Percentiles rank a stretch among this genome's conserved stretches.
Evolutionary conservation across 1,140 invertebrate genomes (phyloP).

Genomic region (Zaprionus ghesquierei): DNA sequence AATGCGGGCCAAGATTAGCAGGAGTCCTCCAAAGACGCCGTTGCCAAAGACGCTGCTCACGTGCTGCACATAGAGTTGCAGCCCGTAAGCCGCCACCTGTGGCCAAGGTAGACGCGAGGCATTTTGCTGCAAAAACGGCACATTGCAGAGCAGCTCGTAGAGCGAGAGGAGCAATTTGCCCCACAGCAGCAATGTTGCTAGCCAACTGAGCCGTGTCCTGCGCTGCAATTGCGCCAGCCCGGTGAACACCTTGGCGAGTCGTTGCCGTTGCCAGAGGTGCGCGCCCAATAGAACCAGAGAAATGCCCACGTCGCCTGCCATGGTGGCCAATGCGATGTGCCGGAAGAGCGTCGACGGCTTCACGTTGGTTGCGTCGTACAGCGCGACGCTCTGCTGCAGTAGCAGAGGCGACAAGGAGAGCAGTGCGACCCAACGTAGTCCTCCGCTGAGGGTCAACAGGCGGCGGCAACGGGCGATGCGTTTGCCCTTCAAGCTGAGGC

Average conservation of each 20-base stretch:
- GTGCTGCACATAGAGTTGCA: conserved; percentile 67
- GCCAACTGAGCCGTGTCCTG: conserved; percentile 12
- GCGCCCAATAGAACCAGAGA: conserved; percentile 43
- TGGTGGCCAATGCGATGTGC: conserved; percentile 54
- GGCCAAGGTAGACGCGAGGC: conserved; percentile 47
- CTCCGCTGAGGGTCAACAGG: conserved; percentile 22
- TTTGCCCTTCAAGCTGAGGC: neutral
- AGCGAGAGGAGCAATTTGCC: conserved; percentile 54
- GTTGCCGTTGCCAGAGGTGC: conserved; percentile 45
- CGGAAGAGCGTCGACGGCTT: conserved; percentile 51
- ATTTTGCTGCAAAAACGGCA: conserved; percentile 52
- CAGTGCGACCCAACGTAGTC: conserved; percentile 36
- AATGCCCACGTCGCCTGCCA: conserved; percentile 51
- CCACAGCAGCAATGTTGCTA: conserved; percentile 46
- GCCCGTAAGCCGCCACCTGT: conserved; percentile 49
- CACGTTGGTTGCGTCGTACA: conserved; percentile 66
- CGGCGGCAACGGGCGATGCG: conserved; percentile 21
- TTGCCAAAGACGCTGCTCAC: conserved; percentile 63
- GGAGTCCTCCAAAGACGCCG: conserved; percentile 55
- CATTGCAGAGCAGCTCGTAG: conserved; percentile 67
- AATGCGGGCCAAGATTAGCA: conserved; percentile 45
- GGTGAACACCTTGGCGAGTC: conserved; percentile 37
- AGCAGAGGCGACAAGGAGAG: conserved; percentile 44
- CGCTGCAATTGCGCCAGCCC: conserved; percentile 28
- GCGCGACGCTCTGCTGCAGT: conserved; percentile 39